Evolutionary conservation across 2,113 vertebrate genomes (phyloP).

Genomic region (Tychaedon coryphoeus): DNA sequence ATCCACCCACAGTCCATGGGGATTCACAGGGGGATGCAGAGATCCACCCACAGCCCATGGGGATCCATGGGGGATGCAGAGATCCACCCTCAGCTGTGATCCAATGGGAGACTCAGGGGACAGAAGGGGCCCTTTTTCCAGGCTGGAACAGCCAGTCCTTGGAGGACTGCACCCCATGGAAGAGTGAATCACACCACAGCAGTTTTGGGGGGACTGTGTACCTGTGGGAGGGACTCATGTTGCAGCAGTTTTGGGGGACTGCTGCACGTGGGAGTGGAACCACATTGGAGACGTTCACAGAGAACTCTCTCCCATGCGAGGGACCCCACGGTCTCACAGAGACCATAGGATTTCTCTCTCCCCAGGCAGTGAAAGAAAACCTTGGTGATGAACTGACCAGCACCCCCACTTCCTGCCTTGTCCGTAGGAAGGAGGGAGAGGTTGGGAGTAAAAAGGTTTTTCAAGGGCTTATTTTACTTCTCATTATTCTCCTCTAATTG

Average conservation of each 20-base stretch:
- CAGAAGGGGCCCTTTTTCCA: background rate
- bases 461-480: background rate
- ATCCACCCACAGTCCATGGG: background rate
- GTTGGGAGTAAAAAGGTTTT: too few relatives aligned
- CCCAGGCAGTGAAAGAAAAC: background rate
- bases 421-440: accelerated
- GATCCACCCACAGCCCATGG: background rate
- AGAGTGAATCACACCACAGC: accelerated
- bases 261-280: accelerated
- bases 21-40: background rate
- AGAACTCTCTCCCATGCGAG: background rate
- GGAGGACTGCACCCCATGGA: accelerated
- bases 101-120: accelerated
- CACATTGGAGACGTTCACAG: accelerated
- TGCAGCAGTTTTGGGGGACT: background rate
- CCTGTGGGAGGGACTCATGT: accelerated
- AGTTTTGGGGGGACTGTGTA: background rate
- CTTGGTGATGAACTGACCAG: accelerated
- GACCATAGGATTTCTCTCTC: background rate
- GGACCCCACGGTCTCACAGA: background rate
- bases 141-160: background rate
- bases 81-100: background rate
- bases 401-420: accelerated
- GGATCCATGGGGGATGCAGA: background rate
- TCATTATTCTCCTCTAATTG: background rate